phyloP scores from a whole-genome alignment of 64 coral and sea anemone species.

The Porites australiensis region DNA sequence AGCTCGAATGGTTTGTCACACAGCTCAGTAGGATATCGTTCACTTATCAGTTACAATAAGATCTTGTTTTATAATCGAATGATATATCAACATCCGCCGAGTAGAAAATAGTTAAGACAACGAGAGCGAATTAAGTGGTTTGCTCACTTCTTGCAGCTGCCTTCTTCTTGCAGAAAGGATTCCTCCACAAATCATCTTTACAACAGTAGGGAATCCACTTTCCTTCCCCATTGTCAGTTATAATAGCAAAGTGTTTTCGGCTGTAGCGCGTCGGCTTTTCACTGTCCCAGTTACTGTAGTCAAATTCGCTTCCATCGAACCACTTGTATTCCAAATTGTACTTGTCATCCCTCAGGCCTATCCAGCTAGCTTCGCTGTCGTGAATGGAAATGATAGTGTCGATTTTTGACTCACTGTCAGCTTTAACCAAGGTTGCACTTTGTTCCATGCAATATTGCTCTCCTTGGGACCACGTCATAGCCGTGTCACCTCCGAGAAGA shows the following conservation, averaged over 20 bases:
- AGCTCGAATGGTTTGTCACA: too few relatives aligned
- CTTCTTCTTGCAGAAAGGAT: not conserved
- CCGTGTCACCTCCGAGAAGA: not conserved
- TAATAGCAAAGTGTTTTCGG: not conserved
- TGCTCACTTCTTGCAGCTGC: not conserved
- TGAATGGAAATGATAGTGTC: not conserved
- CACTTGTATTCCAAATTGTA: not conserved
- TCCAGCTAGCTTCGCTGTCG: not conserved
- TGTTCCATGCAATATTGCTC: not conserved
- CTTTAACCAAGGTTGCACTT: not conserved
- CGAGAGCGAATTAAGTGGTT: too few relatives aligned
- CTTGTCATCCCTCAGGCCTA: not conserved
- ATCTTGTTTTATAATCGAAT: too few relatives aligned
- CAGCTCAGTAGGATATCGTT: too few relatives aligned
- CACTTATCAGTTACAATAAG: too few relatives aligned
- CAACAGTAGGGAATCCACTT: conserved; percentile 1
- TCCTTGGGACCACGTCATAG: not conserved
- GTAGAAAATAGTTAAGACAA: too few relatives aligned
- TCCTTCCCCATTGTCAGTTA: not conserved
- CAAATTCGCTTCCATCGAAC: conserved; percentile 5
- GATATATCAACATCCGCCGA: too few relatives aligned
- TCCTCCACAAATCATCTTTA: not conserved
- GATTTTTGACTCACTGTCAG: not conserved
- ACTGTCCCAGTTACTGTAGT: conserved; percentile 9
- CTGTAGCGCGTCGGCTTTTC: not conserved